Base-by-base conservation (phyloP, 2,888 invertebrate species). In the Mycogona germanica region DNA sequence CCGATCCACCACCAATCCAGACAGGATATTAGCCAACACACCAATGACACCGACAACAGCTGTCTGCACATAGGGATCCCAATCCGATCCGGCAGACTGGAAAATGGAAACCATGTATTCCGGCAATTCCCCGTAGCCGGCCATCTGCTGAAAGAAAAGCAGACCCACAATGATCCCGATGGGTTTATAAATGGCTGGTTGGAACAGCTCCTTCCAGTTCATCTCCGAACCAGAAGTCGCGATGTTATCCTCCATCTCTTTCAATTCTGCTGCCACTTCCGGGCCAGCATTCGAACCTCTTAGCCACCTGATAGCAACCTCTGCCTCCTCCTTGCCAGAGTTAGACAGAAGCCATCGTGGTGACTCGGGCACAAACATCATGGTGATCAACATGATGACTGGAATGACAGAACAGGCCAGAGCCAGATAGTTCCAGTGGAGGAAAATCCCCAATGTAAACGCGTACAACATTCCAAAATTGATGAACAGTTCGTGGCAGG, bases 71-170 rank as follows among this genome's bases (percentile, higher is more conserved):
- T 57, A 23, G 9, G 54, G 51, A 40, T 57, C 53, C 26, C 54
- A 38, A 17, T 44, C 29, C n/a, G 45, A 51, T 9, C 57, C 57
- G 6, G 59, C 50, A 4, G 58, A 42, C 30, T 52, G 21, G 38
- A 60, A 60, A 47, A 59, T 60, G 50, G 35, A 48, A 9, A 55
- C 59, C 17, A 56, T 57, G 49, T 60, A 56, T 25, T 51, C 54
- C 12, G 57, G 51, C n/a, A 59, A 52, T 12, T 51, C 57, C 23
- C 57, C 56, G 35, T 53, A 53, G 12, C 60, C 60, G 17, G 51
- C 42, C 17, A 59, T 54, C 46, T 59, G 58, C 53, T 60, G 58
- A 46, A 57, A 58, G 38, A 57, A 54, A 55, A 60, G 53, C 17
- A 59, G 51, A 4, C 46, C 56, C 25, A 58, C 32, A n/a, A 57